These are phyloP conservation scores for Petrocephalus microphthalmus DNA, from an alignment of 2,113 vertebrate species.

Conservation along the genomic window DNA sequence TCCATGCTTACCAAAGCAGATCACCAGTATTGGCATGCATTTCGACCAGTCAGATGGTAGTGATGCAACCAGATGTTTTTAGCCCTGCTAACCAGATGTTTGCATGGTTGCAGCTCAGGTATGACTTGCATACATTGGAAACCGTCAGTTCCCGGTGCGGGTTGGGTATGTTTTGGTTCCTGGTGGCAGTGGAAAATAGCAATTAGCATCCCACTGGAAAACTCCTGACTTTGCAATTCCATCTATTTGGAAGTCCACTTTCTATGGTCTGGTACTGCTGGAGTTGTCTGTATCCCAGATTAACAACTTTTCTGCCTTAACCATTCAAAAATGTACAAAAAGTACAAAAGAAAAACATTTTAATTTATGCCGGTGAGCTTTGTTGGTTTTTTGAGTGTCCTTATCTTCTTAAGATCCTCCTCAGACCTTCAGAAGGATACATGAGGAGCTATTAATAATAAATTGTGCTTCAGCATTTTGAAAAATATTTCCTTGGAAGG, in stretches of 20 bases:
- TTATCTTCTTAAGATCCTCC: not conserved
- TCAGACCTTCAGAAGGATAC: not conserved
- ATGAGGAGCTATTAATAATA: not conserved
- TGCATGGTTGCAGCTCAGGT: not conserved
- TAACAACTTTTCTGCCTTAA: not conserved
- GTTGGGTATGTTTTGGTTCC: not conserved
- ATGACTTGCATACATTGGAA: not conserved
- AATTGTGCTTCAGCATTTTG: not conserved
- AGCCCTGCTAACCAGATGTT: too few species aligned
- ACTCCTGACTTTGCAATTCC: not conserved
- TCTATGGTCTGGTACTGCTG: not conserved
- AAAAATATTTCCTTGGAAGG: not conserved
- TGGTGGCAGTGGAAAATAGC: not conserved
- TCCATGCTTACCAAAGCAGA: not conserved
- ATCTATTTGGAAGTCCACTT: not conserved
- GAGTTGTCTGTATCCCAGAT: not conserved
- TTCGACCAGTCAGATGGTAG: not conserved
- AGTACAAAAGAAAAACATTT: not conserved
- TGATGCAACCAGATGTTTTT: not conserved
- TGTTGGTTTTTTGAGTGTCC: not conserved
- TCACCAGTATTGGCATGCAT: not conserved
- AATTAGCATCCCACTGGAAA: not conserved
- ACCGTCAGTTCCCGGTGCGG: not conserved
- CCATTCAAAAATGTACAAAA: not conserved
- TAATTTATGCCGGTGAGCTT: not conserved